phyloP scores from a whole-genome alignment of 2,113 vertebrate genomes.

The Cyanoramphus novaezelandiae region DNA sequence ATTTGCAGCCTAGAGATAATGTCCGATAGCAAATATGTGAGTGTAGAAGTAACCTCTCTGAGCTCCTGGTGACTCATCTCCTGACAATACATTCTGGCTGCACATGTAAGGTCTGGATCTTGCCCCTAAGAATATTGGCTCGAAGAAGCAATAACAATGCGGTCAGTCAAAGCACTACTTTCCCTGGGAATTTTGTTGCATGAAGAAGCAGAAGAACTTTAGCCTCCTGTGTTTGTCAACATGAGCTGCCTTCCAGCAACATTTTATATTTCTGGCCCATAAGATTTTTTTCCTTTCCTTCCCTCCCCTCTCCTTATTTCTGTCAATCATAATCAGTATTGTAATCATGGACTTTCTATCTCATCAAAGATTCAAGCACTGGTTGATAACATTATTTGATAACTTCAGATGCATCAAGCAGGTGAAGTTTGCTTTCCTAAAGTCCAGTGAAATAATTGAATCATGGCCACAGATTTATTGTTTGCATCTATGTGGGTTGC shows the following conservation, averaged over 20 bases:
- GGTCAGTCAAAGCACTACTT: slow-evolving; percentile 20
- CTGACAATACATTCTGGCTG: not conserved
- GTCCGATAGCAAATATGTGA: not conserved
- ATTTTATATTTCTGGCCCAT: not conserved
- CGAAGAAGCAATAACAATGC: slow-evolving; percentile 7
- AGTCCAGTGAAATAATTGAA: not conserved
- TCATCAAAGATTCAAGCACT: not conserved
- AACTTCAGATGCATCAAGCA: not conserved
- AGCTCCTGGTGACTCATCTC: slow-evolving; percentile 29
- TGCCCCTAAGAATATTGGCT: slow-evolving; percentile 32
- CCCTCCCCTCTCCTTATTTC: not conserved
- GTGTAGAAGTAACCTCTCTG: not conserved
- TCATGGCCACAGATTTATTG: not conserved
- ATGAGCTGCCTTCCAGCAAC: not conserved
- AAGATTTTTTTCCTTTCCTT: not conserved
- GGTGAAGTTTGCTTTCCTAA: not conserved
- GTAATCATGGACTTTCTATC: not conserved
- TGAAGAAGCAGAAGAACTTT: slow-evolving; percentile 14
- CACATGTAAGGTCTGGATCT: slow-evolving; percentile 19
- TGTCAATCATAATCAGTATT: not conserved
- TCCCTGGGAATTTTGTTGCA: slow-evolving; percentile 30
- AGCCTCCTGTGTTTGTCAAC: slow-evolving; percentile 30
- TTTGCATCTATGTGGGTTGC: not conserved
- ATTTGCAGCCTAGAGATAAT: not conserved
- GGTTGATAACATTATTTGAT: not conserved